Evolutionary conservation across 2,888 invertebrate genomes (phyloP), one percentile per base, ranked within the genome.

Genomic region (Linnaemya vulpina): DNA sequence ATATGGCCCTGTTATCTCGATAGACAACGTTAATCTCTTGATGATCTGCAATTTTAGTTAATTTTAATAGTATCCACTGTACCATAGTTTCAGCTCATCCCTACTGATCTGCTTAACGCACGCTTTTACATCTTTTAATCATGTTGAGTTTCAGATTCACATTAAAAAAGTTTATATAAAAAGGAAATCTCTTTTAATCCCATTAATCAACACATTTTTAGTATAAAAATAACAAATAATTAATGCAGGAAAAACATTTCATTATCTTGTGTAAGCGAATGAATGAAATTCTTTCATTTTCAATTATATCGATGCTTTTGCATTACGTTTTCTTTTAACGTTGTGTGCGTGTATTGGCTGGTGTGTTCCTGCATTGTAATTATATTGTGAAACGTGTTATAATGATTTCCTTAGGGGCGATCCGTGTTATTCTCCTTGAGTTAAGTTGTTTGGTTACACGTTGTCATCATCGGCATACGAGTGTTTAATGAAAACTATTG

Each of bases 121-220:
- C 11, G 25, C 3, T 15, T 55, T 15, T 43, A 20, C 13, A 65
- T 43, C 51, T 62, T n/a, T 10, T 53, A 60, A 70, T 71, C 43
- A 53, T 71, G 62, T 78, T 30, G 5, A 30, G 67, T 60, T 11
- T 22, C n/a, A 43, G 13, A 43, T 43, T 58, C 58, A 22, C 22
- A 49, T 38, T n/a, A n/a, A 70, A 17, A 30, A 49, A 17, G 55
- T n/a, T n/a, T n/a, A n/a, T n/a, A n/a, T n/a, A 8, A 53, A 20
- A 70, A 55, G 17, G 58, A 79, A 71, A 58, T 75, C 73, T 68
- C 30, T 76, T 62, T 73, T 84, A 76, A 84, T 77, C 76, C 68
- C 80, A 74, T 84, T 84, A 84, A 84, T 81, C 84, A 84, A 77
- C 77, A 84, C 77, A 73, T 81, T 84, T 84, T 84, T 81, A 77